Base-by-base conservation (phyloP, 2,797 vertebrate species). In the Labeo calbasu region DNA sequence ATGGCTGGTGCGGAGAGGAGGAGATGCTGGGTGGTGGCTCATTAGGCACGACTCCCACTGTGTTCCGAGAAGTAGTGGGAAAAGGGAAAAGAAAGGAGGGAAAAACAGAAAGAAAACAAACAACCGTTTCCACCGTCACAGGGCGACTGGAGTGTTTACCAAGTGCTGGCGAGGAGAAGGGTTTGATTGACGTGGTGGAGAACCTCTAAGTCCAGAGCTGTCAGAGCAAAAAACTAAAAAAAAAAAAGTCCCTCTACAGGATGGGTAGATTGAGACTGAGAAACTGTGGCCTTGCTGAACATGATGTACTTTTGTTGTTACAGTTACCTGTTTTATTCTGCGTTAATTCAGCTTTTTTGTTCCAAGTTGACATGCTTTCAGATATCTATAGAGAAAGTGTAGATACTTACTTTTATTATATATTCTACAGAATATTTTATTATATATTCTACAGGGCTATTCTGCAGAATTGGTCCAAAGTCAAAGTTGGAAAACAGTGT, bases 191-290 rank as follows among this genome's bases (percentile, higher is more conserved):
- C 48, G 50, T 46, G 48, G 40, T 17, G 61, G 89, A 90, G 88
- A 89, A 90, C 85, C 86, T 88, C 82, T 84, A 88, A 92, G 48
- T 66, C 88, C 88, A 88, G 88, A 87, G 89, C 83, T 91, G 89
- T 90, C 85, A 87, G 85, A 23, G 55, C 80, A 89, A 85, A 82
- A 85, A 69, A 25, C 12, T 19, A 28, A 71, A 57, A 19, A 70
- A 70, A 36, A 36, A 36, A 36, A 36, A 36, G 4, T 59, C 13
- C 40, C 15, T 32, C 53, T 83, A 86, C 77, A 82, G 83, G 63
- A 65, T 65, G 28, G 28, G 28, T 32, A 65, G 25, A 32, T 75
- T 53, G 51, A 65, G 25, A 32, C 36, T 51, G 51, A 50, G 28
- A 21, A 75, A 75, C 28, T 55, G 28, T 75, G 51, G 21, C 6